A percentile compares a stretch with the other conserved stretches of the same genome.
Conservation (phyloP, 2,888 invertebrate genomes). For the Amiota communis region DNA sequence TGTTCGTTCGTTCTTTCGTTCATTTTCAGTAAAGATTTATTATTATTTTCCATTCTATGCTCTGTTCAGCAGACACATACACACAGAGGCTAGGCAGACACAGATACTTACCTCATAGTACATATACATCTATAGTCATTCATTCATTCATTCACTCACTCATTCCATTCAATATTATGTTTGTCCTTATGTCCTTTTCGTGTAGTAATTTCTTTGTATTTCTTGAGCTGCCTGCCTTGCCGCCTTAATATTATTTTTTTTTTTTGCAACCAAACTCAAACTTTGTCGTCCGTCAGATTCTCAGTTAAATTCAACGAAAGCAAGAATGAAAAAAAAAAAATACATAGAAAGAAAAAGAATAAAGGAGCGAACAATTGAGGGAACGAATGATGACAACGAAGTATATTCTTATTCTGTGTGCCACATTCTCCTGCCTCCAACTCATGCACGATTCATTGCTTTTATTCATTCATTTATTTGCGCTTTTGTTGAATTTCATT, state of each 20-base stretch:
- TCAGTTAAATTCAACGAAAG: neutral
- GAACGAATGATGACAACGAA: too few relatives aligned
- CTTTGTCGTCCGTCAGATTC: too few relatives aligned
- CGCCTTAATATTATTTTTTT: too few relatives aligned
- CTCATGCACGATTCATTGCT: slow-evolving; percentile 42
- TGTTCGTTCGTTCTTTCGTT: neutral
- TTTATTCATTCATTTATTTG: slow-evolving; percentile 69
- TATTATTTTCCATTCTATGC: slow-evolving; percentile 39
- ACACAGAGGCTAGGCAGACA: neutral
- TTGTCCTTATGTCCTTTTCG: slow-evolving; percentile 29
- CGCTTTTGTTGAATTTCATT: slow-evolving; percentile 55
- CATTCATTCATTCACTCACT: neutral
- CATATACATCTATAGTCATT: neutral
- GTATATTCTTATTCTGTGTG: neutral
- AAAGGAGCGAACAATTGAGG: neutral
- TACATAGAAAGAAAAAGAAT: neutral
- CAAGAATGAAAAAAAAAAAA: neutral
- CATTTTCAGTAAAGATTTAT: slow-evolving; percentile 39
- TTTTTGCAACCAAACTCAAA: too few relatives aligned
- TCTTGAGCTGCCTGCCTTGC: neutral
- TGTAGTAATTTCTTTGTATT: slow-evolving; percentile 50
- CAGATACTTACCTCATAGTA: too few relatives aligned
- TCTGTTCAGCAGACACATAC: slow-evolving; percentile 17
- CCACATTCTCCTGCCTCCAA: slow-evolving; percentile 18
- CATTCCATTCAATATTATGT: neutral